These are phyloP conservation scores for Spodoptera littoralis DNA, from an alignment of 2,888 invertebrate genomes.

Conservation along the genomic window DNA sequence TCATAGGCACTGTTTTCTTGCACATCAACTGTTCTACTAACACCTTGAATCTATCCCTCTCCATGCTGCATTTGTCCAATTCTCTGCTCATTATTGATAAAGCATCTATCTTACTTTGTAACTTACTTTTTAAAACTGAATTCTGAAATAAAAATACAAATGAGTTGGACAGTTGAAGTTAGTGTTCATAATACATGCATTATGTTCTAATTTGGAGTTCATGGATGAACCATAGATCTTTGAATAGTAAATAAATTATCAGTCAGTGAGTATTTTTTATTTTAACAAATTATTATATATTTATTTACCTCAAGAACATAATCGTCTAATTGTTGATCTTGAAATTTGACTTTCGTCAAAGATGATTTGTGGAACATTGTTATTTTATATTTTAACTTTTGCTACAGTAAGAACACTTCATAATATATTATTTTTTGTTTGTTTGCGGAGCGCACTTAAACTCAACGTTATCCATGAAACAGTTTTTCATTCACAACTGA, in stretches of 20 bases:
- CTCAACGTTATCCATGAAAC: no score
- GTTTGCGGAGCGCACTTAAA: no score
- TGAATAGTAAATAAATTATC: no score
- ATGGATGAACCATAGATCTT: no score
- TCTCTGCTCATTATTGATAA: constrained; percentile 93
- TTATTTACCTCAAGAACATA: constrained; percentile 80
- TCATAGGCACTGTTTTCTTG: constrained; percentile 67
- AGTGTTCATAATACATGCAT: no score
- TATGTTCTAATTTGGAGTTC: no score
- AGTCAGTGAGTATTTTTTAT: no score
- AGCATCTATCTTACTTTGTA: constrained; percentile 95
- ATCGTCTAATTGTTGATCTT: constrained; percentile 83
- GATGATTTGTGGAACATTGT: constrained; percentile 72
- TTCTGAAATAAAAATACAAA: constrained; percentile 77
- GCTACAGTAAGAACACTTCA: not conserved
- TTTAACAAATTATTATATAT: not conserved
- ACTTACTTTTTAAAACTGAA: constrained; percentile 91
- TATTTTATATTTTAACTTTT: constrained; percentile 3
- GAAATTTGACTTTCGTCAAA: constrained; percentile 79
- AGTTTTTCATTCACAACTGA: no score
- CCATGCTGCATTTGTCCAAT: constrained; percentile 93
- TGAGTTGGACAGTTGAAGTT: no score
- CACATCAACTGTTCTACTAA: constrained; percentile 93
- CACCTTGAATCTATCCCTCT: constrained; percentile 94
- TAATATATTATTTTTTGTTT: no score